Evolutionary conservation across 2,113 vertebrate genomes (phyloP).

Genomic region (Aegotheles bennettii): DNA sequence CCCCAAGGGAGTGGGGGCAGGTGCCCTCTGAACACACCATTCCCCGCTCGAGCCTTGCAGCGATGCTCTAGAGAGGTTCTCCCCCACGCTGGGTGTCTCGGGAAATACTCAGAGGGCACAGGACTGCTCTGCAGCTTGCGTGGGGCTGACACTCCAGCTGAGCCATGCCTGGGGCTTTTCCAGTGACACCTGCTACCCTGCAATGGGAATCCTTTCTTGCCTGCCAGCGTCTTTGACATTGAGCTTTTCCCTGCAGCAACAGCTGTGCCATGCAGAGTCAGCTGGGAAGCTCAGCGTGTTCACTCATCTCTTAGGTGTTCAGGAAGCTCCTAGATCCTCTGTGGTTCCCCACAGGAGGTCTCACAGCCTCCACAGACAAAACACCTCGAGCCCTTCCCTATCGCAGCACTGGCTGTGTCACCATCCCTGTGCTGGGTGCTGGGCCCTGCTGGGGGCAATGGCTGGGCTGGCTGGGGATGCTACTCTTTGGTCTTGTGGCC

Average conservation of each 20-base stretch:
- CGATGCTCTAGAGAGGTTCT: rapidly evolving
- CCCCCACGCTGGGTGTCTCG: neutral
- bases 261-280: neutral
- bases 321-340: neutral
- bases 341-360: neutral
- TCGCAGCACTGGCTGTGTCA: neutral
- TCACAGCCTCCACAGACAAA: neutral
- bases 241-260: neutral
- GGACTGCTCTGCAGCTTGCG: neutral
- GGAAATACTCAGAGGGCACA: neutral
- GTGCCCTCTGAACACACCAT: neutral
- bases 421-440: neutral
- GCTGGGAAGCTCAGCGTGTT: neutral
- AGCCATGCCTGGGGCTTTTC: neutral
- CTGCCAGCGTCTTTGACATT: neutral
- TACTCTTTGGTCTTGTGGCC: neutral
- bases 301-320: neutral
- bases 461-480: neutral
- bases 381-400: neutral
- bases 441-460: neutral
- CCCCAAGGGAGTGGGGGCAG: neutral
- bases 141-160: neutral
- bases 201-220: neutral
- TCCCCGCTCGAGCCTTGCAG: neutral
- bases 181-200: neutral